phyloP scores from a whole-genome alignment of 2,888 invertebrate species.

The Aleiodes testaceus region DNA sequence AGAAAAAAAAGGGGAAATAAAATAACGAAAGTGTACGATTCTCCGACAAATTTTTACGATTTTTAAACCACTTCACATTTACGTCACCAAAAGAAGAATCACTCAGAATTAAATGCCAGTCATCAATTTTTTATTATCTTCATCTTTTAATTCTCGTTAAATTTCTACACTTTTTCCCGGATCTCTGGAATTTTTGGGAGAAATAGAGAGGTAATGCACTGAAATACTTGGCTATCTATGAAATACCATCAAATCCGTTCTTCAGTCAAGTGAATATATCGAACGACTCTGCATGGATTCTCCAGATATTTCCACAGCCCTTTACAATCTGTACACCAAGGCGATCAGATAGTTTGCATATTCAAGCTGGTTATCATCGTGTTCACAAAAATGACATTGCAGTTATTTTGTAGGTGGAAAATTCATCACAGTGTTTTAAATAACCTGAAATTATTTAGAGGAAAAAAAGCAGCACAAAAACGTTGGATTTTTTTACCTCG shows the following conservation, averaged over 20 bases:
- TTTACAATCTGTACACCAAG: conserved; percentile 51
- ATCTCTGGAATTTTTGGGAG: conserved; percentile 10
- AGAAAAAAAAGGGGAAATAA: conserved; percentile 2
- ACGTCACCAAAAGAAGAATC: neutral
- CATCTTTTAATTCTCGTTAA: neutral
- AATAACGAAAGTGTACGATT: conserved; percentile 11
- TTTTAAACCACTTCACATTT: neutral
- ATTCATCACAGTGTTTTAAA: too few relatives aligned
- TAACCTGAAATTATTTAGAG: too few relatives aligned
- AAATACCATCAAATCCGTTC: conserved; percentile 26
- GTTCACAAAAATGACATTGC: conserved; percentile 35
- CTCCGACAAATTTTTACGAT: conserved; percentile 21
- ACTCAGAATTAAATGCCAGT: neutral
- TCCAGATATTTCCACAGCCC: conserved; percentile 67
- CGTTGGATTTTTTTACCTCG: too few relatives aligned
- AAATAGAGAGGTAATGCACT: conserved; percentile 2
- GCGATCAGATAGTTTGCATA: conserved; percentile 65
- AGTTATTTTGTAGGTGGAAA: neutral
- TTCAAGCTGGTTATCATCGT: conserved; percentile 30
- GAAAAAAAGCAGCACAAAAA: too few relatives aligned
- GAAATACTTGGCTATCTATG: conserved; percentile 23
- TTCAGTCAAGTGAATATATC: conserved; percentile 43
- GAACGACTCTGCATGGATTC: conserved; percentile 62
- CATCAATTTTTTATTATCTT: neutral
- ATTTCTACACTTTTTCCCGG: conserved; percentile 11